A percentile compares a stretch with the other conserved stretches of the same genome.
phyloP scores from a whole-genome alignment of 2,888 invertebrate species.

The Holacanthella duospinosa region DNA sequence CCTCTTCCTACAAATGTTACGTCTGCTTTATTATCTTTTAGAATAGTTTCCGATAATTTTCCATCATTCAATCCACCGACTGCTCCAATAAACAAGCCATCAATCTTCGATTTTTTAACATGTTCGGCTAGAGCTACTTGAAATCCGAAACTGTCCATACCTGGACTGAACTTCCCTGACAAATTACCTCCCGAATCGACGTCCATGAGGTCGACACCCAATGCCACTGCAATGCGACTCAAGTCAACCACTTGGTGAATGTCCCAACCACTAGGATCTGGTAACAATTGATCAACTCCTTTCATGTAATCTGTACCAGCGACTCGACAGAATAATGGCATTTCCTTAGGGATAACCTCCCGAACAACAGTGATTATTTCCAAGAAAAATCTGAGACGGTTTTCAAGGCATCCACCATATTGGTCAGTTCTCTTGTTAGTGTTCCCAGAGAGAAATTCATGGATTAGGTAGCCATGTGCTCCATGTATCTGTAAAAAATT shows the following conservation, averaged over 20 bases:
- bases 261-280: conserved; percentile 11
- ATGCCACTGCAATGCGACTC: conserved; percentile 1
- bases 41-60: not conserved
- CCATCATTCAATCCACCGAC: conserved; percentile 7
- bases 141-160: not conserved
- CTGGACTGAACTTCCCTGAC: not conserved
- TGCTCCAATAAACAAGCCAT: conserved; percentile 4
- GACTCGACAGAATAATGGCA: conserved; percentile 11
- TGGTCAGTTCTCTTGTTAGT: conserved; percentile 14
- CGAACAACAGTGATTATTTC: conserved; percentile 7
- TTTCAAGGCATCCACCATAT: conserved; percentile 14
- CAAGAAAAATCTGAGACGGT: conserved; percentile 8
- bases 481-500: conserved; percentile 9
- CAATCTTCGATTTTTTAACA: conserved; percentile 9
- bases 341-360: conserved; percentile 1
- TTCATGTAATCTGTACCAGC: conserved; percentile 11
- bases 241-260: conserved; percentile 11
- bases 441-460: conserved; percentile 11
- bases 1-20: conserved; percentile 3
- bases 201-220: conserved; percentile 11
- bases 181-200: conserved; percentile 11
- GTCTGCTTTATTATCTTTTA: conserved; percentile 8
- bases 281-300: not conserved
- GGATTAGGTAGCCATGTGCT: conserved; percentile 11
- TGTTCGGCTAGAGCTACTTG: conserved; percentile 8